phyloP scores from a whole-genome alignment of 2,797 vertebrate genomes.

The Mus caroli region DNA sequence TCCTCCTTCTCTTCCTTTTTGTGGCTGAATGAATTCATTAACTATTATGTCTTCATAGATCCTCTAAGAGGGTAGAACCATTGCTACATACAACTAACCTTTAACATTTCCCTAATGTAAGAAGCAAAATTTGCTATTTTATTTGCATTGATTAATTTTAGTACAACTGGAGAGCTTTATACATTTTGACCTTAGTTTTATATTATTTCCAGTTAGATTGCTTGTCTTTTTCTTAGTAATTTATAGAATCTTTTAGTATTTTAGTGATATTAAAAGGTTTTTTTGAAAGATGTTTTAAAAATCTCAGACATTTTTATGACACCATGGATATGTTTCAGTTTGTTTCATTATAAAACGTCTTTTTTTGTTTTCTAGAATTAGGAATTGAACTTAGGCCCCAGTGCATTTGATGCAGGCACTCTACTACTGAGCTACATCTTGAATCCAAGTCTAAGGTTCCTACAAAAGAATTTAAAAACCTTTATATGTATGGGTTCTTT shows the following conservation, averaged over 20 bases:
- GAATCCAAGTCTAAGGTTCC: not conserved
- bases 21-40: not conserved
- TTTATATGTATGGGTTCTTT: not conserved
- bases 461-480: not conserved
- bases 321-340: slow-evolving; percentile 39
- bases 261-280: slow-evolving; percentile 24
- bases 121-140: slow-evolving; percentile 41
- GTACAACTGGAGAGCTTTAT: slow-evolving; percentile 31
- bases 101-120: slow-evolving; percentile 20
- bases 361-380: not conserved
- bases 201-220: slow-evolving; percentile 65
- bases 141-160: slow-evolving; percentile 49
- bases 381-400: not conserved
- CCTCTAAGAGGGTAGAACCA: not conserved
- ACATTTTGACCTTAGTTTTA: slow-evolving; percentile 50
- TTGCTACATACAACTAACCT: not conserved
- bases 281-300: slow-evolving; percentile 54
- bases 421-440: not conserved
- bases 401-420: not conserved
- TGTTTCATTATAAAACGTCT: slow-evolving; percentile 27
- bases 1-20: not conserved
- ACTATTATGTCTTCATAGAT: not conserved
- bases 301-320: slow-evolving; percentile 38
- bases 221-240: slow-evolving; percentile 48
- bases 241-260: slow-evolving; percentile 37